A percentile compares a stretch with the other conserved stretches of the same genome.
These are phyloP conservation scores for Tapirus indicus DNA, from an alignment of 2,797 vertebrate genomes.

Conservation along the genomic window DNA sequence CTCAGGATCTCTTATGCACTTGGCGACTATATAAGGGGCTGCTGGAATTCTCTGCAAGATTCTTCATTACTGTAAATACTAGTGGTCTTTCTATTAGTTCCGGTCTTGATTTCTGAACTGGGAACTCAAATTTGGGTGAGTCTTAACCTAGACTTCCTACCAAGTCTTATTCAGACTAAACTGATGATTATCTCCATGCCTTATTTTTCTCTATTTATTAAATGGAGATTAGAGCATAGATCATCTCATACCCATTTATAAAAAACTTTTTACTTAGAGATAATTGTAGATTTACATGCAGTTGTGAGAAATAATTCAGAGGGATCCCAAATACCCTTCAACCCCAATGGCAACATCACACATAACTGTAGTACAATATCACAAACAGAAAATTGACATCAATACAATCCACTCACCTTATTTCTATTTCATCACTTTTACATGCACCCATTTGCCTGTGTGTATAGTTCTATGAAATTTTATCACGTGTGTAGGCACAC, in stretches of 20 bases:
- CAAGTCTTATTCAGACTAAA: constrained; percentile 40
- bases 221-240: not conserved
- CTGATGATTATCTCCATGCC: constrained; percentile 7
- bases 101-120: constrained; percentile 52
- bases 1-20: constrained; percentile 27
- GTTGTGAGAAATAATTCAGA: constrained; percentile 43
- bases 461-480: not conserved
- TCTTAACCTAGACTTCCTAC: not conserved
- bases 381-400: not conserved
- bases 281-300: not conserved
- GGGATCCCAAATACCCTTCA: not conserved
- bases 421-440: constrained; percentile 22
- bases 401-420: not conserved
- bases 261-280: constrained; percentile 1
- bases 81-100: not conserved
- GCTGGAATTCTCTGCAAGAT: constrained; percentile 14
- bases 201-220: constrained; percentile 49
- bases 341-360: not conserved
- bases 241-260: not conserved
- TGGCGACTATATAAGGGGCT: not conserved
- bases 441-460: not conserved
- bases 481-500: not conserved
- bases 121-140: not conserved
- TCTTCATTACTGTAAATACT: constrained; percentile 42
- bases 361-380: not conserved